A percentile compares a stretch with the other conserved stretches of the same genome.
Conservation (phyloP, 1,140 invertebrate species). For the Vanessa tameamea region DNA sequence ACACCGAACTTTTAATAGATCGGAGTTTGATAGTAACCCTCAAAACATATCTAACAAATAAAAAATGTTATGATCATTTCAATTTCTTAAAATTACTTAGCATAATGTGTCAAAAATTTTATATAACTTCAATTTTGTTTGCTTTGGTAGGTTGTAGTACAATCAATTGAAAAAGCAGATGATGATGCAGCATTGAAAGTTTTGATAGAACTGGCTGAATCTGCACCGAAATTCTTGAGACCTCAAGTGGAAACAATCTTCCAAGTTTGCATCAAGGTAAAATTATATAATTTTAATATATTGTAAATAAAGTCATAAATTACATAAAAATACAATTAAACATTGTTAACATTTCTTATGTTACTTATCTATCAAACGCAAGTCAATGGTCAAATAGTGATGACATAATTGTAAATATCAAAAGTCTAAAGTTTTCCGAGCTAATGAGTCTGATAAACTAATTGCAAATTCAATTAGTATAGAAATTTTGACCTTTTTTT, state of each 20-base stretch:
- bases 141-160: conserved; percentile 85
- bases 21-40: conserved; percentile 72
- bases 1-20: conserved; percentile 56
- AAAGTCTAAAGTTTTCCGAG: conserved; percentile 3
- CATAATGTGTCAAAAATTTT: background rate
- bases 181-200: conserved; percentile 95
- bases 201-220: conserved; percentile 96
- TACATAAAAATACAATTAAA: background rate
- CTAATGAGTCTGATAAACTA: background rate
- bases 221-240: conserved; percentile 94
- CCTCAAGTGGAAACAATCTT: conserved; percentile 93
- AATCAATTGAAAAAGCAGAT: conserved; percentile 90
- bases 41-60: conserved; percentile 45
- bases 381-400: conserved; percentile 3
- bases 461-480: too few relatives aligned
- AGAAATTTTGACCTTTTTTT: too few relatives aligned
- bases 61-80: background rate
- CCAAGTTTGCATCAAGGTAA: conserved; percentile 94
- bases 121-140: conserved; percentile 8
- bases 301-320: conserved; percentile 28
- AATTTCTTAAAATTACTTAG: background rate
- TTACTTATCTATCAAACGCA: background rate
- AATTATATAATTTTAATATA: background rate
- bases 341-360: background rate
- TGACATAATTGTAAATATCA: background rate